phyloP scores from a whole-genome alignment of 1,140 invertebrate genomes.

The Drosophila auraria region DNA sequence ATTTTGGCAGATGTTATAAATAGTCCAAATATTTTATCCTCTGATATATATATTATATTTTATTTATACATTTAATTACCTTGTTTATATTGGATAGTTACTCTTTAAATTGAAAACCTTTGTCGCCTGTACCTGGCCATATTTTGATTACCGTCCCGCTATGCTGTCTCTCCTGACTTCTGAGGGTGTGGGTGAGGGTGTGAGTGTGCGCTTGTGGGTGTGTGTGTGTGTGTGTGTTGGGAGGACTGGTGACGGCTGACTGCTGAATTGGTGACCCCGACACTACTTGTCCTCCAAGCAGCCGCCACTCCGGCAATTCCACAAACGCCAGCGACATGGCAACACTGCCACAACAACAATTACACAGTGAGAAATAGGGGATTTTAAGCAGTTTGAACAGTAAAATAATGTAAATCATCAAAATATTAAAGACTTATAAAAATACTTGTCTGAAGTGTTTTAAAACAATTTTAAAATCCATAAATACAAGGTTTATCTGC shows the following conservation, averaged over 20 bases:
- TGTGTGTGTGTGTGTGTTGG: slow-evolving; percentile 21
- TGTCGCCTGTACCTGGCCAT: slow-evolving; percentile 38
- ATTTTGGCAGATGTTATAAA: too few species aligned
- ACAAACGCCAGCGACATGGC: slow-evolving; percentile 55
- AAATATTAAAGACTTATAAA: not conserved
- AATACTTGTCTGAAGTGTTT: too few species aligned
- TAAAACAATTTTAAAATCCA: too few species aligned
- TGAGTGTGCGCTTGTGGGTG: slow-evolving; percentile 23
- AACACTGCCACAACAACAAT: slow-evolving; percentile 40
- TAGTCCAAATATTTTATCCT: too few species aligned
- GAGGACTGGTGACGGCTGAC: slow-evolving; percentile 36
- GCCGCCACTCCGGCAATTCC: slow-evolving; percentile 41
- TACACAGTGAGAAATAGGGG: slow-evolving; percentile 5
- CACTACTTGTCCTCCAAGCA: slow-evolving; percentile 40
- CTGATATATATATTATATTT: too few species aligned
- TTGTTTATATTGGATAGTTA: not conserved
- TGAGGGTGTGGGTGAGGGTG: not conserved
- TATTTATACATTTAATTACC: too few species aligned
- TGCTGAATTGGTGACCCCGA: slow-evolving; percentile 47
- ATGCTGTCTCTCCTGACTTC: slow-evolving; percentile 11
- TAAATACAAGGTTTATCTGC: too few species aligned
- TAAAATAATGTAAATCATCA: too few species aligned
- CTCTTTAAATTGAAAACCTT: slow-evolving; percentile 2
- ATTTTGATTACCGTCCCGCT: slow-evolving; percentile 56
- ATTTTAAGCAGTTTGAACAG: too few species aligned